Base-by-base conservation (phyloP, 30 jellyfish, hydroid and myxozoan species). In the Catostylus mosaicus region DNA sequence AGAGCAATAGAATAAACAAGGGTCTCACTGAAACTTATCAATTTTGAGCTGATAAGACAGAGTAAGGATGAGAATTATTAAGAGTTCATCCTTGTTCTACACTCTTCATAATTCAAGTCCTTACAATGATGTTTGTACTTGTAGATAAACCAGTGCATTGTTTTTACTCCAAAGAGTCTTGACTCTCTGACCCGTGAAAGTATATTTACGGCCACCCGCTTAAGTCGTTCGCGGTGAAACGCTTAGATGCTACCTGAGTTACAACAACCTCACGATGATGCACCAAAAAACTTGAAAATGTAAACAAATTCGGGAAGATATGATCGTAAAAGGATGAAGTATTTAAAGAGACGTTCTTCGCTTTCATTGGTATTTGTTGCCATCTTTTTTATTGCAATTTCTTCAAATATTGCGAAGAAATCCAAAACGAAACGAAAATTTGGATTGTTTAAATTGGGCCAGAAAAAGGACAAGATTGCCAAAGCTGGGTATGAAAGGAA, bases 151-250 rank as follows among this genome's bases (percentile, higher is more conserved):
- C 73, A 61, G 18, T 24, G 8, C 47, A 61, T 8, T 61, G 73
- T 26, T 61, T 35, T 29, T 2, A 24, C 16, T 31, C 26, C 10
- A 65, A 30, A 2, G 26, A 65, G 52, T 31, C 84, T 47, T 73
- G 75, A 57, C 12, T 29, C 72, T 22, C 22, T 75, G 86, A 75
- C 36, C 86, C 86, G 86, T 75, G 51, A 32, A 75, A 35, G 26
- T 18, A 12, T 75, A 62, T 48, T 56, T 43, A 75, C 86, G 86
- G 72, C 45, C 86, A 75, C 86, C 86, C 24, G 86, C 62, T 9
- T 7, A 22, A 1, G 32, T 31, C 77, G 46, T 51, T 14, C 7
- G 56, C 77, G 6, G 77, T 6, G 26, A 40, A 30, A 30, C 45
- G 14, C 18, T 31, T 31, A 6, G 26, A 20, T 29, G 52, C 26